Percentiles rank a stretch among this genome's conserved stretches.
phyloP scores from a whole-genome alignment of 35 echinoderm and acorn worm genomes.

The Ophiothrix spiculata region DNA sequence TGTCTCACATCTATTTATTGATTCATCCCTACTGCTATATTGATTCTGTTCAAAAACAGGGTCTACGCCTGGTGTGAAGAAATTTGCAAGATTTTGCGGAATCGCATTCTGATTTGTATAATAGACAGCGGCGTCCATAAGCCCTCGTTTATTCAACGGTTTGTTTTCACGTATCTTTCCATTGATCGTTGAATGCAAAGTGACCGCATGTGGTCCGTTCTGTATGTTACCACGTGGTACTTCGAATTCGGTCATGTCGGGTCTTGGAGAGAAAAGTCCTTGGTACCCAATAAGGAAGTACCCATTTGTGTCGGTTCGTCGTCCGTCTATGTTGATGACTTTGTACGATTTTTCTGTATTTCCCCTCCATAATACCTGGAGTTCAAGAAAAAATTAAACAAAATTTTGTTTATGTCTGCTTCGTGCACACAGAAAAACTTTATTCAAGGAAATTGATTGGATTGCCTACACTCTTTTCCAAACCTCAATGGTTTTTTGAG shows the following conservation, averaged over 20 bases:
- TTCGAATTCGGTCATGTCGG: slow-evolving; percentile 49
- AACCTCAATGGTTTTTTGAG: too few relatives aligned
- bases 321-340: slow-evolving; percentile 32
- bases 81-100: not conserved
- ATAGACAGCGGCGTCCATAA: slow-evolving; percentile 67
- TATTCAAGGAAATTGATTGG: too few relatives aligned
- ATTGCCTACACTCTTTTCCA: too few relatives aligned
- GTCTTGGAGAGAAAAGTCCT: slow-evolving; percentile 42
- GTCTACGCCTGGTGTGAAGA: not conserved
- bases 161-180: not conserved
- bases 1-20: slow-evolving; percentile 65
- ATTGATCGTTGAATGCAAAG: slow-evolving; percentile 35
- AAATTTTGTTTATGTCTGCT: too few relatives aligned
- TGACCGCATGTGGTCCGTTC: slow-evolving; percentile 43
- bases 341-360: slow-evolving; percentile 6
- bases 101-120: not conserved
- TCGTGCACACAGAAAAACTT: too few relatives aligned
- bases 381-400: too few relatives aligned
- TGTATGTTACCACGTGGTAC: slow-evolving; percentile 34
- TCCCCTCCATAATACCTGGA: slow-evolving; percentile 16
- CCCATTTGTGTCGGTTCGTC: slow-evolving; percentile 66
- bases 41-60: not conserved
- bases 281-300: slow-evolving; percentile 71
- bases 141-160: slow-evolving; percentile 8
- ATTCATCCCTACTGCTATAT: slow-evolving; percentile 45